Evolutionary conservation across 1,140 invertebrate species (phyloP).

Genomic region (Charaxes varanes): DNA sequence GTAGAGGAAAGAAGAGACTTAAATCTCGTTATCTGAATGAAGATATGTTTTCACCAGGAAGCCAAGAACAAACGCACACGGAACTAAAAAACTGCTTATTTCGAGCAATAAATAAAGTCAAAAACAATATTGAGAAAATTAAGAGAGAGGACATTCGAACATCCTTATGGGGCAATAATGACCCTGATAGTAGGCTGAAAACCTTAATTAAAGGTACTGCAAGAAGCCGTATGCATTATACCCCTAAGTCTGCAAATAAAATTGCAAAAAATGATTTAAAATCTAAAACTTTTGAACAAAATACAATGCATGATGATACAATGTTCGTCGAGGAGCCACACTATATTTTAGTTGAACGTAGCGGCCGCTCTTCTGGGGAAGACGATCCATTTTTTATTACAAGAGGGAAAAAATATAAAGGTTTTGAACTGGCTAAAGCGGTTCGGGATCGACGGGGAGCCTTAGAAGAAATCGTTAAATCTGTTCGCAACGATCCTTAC

Average conservation of each 20-base stretch:
- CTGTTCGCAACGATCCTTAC: slow-evolving; percentile 61
- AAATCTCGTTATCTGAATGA: slow-evolving; percentile 15
- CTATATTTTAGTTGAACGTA: slow-evolving; percentile 60
- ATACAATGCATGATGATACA: slow-evolving; percentile 44
- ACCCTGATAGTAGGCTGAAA: slow-evolving; percentile 41
- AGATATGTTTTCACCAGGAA: slow-evolving; percentile 25
- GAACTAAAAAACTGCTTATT: slow-evolving; percentile 39
- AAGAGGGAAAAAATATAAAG: slow-evolving; percentile 53
- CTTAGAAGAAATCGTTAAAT: slow-evolving; percentile 58
- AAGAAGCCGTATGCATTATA: slow-evolving; percentile 21
- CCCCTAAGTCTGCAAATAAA: slow-evolving; percentile 12
- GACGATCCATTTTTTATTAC: slow-evolving; percentile 61
- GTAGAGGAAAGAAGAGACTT: slow-evolving; percentile 37
- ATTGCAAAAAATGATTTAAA: slow-evolving; percentile 6
- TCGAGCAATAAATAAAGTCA: slow-evolving; percentile 35
- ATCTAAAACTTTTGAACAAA: slow-evolving; percentile 30
- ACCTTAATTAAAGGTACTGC: slow-evolving; percentile 30
- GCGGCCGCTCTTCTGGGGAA: slow-evolving; percentile 52
- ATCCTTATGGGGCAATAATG: slow-evolving; percentile 48
- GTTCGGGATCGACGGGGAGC: slow-evolving; percentile 48
- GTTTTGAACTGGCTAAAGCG: slow-evolving; percentile 28
- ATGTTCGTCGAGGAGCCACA: slow-evolving; percentile 62
- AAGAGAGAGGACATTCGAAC: slow-evolving; percentile 21
- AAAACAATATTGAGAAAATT: slow-evolving; percentile 34
- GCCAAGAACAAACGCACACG: slow-evolving; percentile 32